Percentiles rank a stretch among this genome's conserved stretches.
Conservation (phyloP, 2,888 invertebrate species). For the Sthenelais limicola region DNA sequence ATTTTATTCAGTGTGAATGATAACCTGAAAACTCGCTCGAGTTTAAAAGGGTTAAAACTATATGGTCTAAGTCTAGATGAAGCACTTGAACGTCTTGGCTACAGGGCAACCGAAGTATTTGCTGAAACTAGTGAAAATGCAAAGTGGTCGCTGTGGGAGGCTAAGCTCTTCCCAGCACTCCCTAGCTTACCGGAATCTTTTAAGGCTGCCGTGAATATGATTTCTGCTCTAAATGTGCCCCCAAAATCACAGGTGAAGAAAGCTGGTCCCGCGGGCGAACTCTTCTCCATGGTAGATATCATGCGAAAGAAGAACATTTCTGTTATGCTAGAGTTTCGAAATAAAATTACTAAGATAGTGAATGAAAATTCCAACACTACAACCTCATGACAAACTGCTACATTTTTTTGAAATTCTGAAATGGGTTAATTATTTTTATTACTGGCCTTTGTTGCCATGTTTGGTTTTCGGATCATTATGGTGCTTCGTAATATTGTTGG, state of each 20-base stretch:
- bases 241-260: neutral
- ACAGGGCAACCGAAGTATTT: constrained; percentile 14
- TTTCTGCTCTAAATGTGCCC: constrained; percentile 1
- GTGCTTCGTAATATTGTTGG: no score
- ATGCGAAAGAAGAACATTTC: constrained; percentile 58
- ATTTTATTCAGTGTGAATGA: constrained; percentile 64
- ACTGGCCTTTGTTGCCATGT: no score
- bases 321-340: constrained; percentile 60
- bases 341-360: constrained; percentile 47
- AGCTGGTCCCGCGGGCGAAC: neutral
- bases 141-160: constrained; percentile 59
- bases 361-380: neutral
- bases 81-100: constrained; percentile 37
- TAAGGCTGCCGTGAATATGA: constrained; percentile 43
- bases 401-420: no score
- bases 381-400: no score
- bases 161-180: constrained; percentile 61
- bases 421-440: no score
- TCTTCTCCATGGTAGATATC: constrained; percentile 59
- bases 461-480: no score
- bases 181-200: constrained; percentile 60
- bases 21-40: constrained; percentile 69
- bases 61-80: no score
- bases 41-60: no score
- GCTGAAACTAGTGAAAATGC: constrained; percentile 22